Evolutionary conservation across 2,888 invertebrate genomes (phyloP).

Genomic region (Tanytarsus gracilentus): DNA sequence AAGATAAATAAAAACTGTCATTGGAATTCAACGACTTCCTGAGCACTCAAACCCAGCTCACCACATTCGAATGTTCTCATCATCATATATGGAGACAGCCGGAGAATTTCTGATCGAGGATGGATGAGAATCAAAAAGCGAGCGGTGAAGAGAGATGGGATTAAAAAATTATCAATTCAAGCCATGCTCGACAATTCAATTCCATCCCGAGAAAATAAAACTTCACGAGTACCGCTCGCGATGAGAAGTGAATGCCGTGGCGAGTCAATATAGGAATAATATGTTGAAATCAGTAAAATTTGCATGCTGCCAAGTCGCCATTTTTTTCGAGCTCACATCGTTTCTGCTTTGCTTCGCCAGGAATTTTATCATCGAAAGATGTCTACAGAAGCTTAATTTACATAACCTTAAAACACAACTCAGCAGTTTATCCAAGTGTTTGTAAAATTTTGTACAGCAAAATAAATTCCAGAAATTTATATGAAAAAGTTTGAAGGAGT

Average conservation of each 20-base stretch:
- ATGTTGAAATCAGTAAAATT: neutral
- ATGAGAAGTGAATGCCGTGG: neutral
- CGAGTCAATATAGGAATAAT: conserved; percentile 1
- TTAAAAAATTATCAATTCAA: conserved; percentile 3
- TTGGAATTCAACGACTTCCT: conserved; percentile 17
- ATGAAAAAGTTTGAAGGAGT: too few species aligned
- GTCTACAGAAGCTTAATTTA: neutral
- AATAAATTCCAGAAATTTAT: conserved; percentile 7
- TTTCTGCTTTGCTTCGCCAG: neutral
- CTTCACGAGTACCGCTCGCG: neutral
- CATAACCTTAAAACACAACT: conserved; percentile 8
- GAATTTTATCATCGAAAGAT: conserved; percentile 11
- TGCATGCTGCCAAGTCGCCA: neutral
- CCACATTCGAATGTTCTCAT: neutral
- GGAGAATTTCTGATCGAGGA: neutral
- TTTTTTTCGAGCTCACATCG: neutral
- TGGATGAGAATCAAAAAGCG: neutral
- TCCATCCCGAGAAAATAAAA: neutral
- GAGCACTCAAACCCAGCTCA: neutral
- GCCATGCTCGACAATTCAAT: neutral
- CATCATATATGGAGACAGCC: neutral
- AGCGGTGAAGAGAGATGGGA: conserved; percentile 13
- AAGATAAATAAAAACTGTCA: neutral
- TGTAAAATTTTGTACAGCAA: neutral
- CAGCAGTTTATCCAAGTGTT: neutral